A percentile compares a stretch with the other conserved stretches of the same genome.
phyloP scores from a whole-genome alignment of 2,888 invertebrate species.

The Steinernema scapterisci region DNA sequence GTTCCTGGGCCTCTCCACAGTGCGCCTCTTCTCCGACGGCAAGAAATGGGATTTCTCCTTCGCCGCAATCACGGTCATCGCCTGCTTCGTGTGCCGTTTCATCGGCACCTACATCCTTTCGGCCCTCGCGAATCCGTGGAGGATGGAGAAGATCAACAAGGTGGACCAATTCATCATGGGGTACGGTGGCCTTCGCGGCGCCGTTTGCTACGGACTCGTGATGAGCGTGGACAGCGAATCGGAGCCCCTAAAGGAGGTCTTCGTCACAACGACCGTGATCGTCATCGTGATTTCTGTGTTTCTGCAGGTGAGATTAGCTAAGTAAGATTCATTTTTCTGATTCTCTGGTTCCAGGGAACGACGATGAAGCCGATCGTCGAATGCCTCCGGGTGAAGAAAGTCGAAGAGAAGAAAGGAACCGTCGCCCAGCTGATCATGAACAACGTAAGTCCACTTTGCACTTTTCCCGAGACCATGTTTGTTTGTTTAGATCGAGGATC shows the following conservation, averaged over 20 bases:
- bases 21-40: conserved; percentile 75
- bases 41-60: conserved; percentile 96
- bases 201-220: conserved; percentile 84
- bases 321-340: neutral
- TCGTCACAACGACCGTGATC: conserved; percentile 17
- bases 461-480: neutral
- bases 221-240: conserved; percentile 74
- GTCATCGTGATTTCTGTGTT: conserved; percentile 19
- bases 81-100: conserved; percentile 86
- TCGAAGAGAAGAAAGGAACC: conserved; percentile 26
- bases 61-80: conserved; percentile 84
- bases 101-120: conserved; percentile 77
- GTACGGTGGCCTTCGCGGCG: conserved; percentile 91
- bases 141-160: conserved; percentile 83
- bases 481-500: conserved; percentile 16
- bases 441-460: neutral
- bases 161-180: conserved; percentile 82
- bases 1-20: conserved; percentile 92
- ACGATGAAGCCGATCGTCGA: conserved; percentile 24
- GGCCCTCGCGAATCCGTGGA: conserved; percentile 86
- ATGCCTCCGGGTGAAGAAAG: conserved; percentile 5
- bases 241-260: conserved; percentile 18
- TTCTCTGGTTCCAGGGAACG: neutral
- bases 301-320: neutral
- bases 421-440: conserved; percentile 25